Evolutionary conservation across 1,140 invertebrate species (phyloP).

Genomic region (Leptinotarsa texana): DNA sequence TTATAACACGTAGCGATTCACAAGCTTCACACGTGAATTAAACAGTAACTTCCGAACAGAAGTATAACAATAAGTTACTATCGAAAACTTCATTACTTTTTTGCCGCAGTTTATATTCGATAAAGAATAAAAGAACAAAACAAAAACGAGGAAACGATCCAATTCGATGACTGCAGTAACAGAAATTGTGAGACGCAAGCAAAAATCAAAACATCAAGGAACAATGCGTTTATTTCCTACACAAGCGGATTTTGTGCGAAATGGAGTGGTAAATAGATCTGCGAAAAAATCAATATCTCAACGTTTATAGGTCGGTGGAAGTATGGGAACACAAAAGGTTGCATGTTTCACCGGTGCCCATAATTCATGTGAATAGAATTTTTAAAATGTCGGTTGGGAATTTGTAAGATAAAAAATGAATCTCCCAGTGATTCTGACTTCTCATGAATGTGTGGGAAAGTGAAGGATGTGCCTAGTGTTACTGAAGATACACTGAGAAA

Average conservation of each 20-base stretch:
- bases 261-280: slow-evolving; percentile 1
- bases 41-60: too few relatives aligned
- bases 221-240: not conserved
- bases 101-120: not conserved
- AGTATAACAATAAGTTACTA: too few relatives aligned
- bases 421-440: too few relatives aligned
- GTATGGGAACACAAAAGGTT: not conserved
- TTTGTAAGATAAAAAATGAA: too few relatives aligned
- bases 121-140: not conserved
- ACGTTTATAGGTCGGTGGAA: not conserved
- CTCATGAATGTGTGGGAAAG: too few relatives aligned
- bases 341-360: too few relatives aligned
- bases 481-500: too few relatives aligned
- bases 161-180: not conserved
- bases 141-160: not conserved
- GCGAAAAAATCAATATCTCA: not conserved
- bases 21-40: too few relatives aligned
- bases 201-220: slow-evolving; percentile 1
- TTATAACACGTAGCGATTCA: too few relatives aligned
- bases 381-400: too few relatives aligned
- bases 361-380: not conserved
- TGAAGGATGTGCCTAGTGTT: too few relatives aligned
- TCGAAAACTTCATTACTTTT: not conserved
- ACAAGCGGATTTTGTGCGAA: not conserved
- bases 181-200: not conserved